A percentile compares a stretch with the other conserved stretches of the same genome.
These are phyloP conservation scores for Urocyon cinereoargenteus DNA, from an alignment of 2,797 vertebrate genomes.

Conservation along the genomic window DNA sequence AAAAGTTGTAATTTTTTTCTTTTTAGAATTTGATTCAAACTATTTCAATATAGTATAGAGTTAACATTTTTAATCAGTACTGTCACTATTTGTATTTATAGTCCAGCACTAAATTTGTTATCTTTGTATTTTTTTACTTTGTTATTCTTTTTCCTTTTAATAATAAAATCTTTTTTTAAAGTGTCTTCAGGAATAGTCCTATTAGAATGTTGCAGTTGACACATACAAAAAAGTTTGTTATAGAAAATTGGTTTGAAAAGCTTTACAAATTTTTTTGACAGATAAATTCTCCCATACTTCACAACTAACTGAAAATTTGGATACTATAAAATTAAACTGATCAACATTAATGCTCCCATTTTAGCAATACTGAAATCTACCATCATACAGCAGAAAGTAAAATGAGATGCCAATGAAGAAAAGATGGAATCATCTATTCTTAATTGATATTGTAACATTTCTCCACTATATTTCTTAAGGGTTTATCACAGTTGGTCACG, in stretches of 20 bases:
- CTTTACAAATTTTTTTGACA: slow-evolving; percentile 4
- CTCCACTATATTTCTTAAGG: slow-evolving; percentile 3
- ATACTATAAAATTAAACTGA: slow-evolving; percentile 49
- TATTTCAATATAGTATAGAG: not conserved
- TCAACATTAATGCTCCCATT: not conserved
- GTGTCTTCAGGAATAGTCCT: slow-evolving; percentile 23
- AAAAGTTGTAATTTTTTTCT: not conserved
- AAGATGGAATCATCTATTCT: not conserved
- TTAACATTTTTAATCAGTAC: not conserved
- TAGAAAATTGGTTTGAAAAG: slow-evolving; percentile 51
- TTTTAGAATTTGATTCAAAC: not conserved
- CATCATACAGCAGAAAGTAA: slow-evolving; percentile 20
- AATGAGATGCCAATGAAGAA: not conserved
- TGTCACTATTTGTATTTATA: slow-evolving; percentile 1
- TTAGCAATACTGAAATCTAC: slow-evolving; percentile 10
- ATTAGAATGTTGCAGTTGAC: not conserved
- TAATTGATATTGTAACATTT: not conserved
- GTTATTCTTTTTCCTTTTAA: slow-evolving; percentile 1
- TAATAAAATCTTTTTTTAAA: slow-evolving; percentile 54
- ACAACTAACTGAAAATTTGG: slow-evolving; percentile 28
- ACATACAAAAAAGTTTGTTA: slow-evolving; percentile 29
- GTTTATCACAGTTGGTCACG: not conserved
- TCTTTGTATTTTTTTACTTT: slow-evolving; percentile 20
- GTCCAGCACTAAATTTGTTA: not conserved
- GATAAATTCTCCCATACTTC: not conserved